Conservation (phyloP, 2,113 vertebrate species). For the Tachuris rubrigastra region DNA sequence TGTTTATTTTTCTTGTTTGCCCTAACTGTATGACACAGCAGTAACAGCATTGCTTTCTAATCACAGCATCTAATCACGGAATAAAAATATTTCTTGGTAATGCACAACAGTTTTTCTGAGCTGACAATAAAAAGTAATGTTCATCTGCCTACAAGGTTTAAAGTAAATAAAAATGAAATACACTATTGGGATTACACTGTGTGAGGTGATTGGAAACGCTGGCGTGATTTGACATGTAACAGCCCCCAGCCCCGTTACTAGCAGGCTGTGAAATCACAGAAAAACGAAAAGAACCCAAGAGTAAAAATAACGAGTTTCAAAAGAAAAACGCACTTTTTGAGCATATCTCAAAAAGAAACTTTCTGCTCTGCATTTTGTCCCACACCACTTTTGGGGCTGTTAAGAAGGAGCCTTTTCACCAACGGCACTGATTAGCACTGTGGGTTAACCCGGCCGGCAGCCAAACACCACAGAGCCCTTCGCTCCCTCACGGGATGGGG, state of each 20-base stretch:
- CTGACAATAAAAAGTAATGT: neutral
- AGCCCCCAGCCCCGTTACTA: conserved; percentile 2
- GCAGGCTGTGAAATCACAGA: neutral
- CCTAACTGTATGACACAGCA: neutral
- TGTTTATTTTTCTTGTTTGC: neutral
- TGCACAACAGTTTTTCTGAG: neutral
- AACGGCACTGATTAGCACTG: neutral
- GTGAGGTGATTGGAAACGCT: neutral
- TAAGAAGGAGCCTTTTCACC: neutral
- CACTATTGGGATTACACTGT: neutral
- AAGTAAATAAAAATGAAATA: conserved; percentile 31
- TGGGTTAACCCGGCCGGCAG: neutral
- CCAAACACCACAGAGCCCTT: neutral
- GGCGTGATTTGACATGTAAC: neutral
- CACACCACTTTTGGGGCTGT: neutral
- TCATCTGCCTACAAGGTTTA: neutral
- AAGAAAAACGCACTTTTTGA: neutral
- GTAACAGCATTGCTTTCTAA: neutral
- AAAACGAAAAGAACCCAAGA: neutral
- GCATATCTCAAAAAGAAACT: neutral
- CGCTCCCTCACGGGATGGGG: neutral
- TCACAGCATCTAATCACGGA: neutral
- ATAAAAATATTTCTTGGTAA: neutral
- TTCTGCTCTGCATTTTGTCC: neutral
- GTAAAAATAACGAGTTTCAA: neutral